phyloP scores from a whole-genome alignment of 2,888 invertebrate genomes.

The Patella ulyssiponensis region DNA sequence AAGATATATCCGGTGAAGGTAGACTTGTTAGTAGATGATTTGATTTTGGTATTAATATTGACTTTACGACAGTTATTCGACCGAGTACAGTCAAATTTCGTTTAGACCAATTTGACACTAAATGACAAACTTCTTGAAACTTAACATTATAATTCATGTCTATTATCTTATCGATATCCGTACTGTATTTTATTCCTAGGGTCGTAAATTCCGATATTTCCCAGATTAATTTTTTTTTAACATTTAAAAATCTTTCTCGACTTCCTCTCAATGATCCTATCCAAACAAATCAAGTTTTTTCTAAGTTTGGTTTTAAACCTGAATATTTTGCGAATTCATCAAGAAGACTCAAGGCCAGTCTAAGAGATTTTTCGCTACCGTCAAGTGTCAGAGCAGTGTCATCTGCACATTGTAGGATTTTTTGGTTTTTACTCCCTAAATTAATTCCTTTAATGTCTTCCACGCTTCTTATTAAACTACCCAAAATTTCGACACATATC shows the following conservation, averaged over 20 bases:
- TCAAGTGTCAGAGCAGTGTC: neutral
- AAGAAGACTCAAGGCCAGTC: neutral
- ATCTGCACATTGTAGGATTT: neutral
- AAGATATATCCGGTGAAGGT: too few relatives aligned
- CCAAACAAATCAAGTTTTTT: neutral
- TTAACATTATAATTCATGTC: neutral
- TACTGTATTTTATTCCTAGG: constrained; percentile 3
- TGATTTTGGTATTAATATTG: too few relatives aligned
- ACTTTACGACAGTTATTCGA: neutral
- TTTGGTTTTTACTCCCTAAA: neutral
- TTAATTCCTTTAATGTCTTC: neutral
- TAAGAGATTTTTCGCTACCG: neutral
- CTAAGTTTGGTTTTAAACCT: neutral
- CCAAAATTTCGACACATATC: neutral
- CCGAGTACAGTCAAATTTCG: neutral
- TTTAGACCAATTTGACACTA: neutral
- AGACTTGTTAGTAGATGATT: too few relatives aligned
- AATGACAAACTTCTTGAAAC: neutral
- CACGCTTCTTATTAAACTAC: neutral
- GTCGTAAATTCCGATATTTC: neutral
- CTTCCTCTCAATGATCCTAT: neutral
- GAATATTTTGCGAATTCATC: constrained; percentile 7
- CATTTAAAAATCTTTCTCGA: too few relatives aligned
- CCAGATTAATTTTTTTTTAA: too few relatives aligned
- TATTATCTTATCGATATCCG: neutral